Evolutionary conservation across 2,113 vertebrate genomes (phyloP).

Genomic region (Phoxinus phoxinus): DNA sequence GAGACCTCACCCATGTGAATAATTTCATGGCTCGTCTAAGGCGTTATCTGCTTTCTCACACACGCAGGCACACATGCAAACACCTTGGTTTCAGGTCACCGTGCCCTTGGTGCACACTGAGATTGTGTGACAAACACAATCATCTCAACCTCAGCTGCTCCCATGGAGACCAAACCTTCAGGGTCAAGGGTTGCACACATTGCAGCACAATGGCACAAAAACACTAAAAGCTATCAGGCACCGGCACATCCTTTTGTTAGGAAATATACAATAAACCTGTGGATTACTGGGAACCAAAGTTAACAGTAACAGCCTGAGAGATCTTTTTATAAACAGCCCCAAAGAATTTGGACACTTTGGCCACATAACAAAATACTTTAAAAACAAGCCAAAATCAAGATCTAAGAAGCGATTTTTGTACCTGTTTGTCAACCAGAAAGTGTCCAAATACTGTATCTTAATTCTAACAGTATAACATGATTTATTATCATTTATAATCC

Average conservation of each 20-base stretch:
- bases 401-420: background rate
- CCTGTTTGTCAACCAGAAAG: background rate
- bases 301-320: background rate
- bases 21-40: constrained; percentile 67
- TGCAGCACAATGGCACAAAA: background rate
- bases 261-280: background rate
- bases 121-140: constrained; percentile 47
- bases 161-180: constrained; percentile 43
- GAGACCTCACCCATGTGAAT: constrained; percentile 72
- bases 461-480: background rate
- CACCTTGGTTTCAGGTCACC: constrained; percentile 71
- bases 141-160: constrained; percentile 43
- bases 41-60: constrained; percentile 53
- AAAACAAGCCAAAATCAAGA: background rate
- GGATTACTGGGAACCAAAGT: background rate
- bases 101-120: constrained; percentile 69
- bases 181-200: constrained; percentile 39
- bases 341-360: background rate
- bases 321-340: background rate
- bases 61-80: constrained; percentile 54
- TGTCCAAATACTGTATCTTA: no score
- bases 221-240: background rate
- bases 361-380: background rate
- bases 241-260: background rate
- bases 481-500: background rate